phyloP scores from a whole-genome alignment of 2,113 vertebrate species.

The Sardina pilchardus region DNA sequence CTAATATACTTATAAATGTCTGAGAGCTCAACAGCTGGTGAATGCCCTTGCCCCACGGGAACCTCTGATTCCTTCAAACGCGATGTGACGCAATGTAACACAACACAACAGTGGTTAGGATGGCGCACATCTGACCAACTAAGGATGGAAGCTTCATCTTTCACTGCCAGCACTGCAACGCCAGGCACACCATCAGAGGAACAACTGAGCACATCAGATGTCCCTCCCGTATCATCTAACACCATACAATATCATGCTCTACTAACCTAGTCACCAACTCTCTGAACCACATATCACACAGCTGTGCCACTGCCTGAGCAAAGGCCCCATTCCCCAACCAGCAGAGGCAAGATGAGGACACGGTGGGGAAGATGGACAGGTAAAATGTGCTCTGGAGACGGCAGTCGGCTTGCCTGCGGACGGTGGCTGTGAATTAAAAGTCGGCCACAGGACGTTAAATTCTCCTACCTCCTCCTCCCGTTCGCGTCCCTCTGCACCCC shows the following conservation, averaged over 20 bases:
- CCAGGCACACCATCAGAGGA: not conserved
- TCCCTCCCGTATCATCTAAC: not conserved
- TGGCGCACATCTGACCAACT: not conserved
- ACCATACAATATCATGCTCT: not conserved
- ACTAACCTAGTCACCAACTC: not conserved
- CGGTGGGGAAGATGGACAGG: not conserved
- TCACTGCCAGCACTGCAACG: not conserved
- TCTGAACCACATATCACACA: not conserved
- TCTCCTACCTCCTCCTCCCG: not conserved
- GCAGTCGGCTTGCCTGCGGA: not conserved
- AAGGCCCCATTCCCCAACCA: not conserved
- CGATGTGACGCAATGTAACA: not conserved
- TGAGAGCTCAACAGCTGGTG: not conserved
- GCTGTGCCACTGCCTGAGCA: not conserved
- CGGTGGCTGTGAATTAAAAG: constrained; percentile 6
- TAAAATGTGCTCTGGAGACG: not conserved
- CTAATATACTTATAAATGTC: not conserved
- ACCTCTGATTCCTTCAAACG: not conserved
- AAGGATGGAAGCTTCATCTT: not conserved
- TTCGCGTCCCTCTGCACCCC: not conserved
- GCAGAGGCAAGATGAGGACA: constrained; percentile 4
- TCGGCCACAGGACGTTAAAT: constrained; percentile 4
- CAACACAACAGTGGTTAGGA: not conserved
- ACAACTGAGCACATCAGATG: not conserved
- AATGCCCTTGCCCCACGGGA: not conserved